Evolutionary conservation across 2,888 invertebrate species (phyloP).

Genomic region (Nomada hirtipes): DNA sequence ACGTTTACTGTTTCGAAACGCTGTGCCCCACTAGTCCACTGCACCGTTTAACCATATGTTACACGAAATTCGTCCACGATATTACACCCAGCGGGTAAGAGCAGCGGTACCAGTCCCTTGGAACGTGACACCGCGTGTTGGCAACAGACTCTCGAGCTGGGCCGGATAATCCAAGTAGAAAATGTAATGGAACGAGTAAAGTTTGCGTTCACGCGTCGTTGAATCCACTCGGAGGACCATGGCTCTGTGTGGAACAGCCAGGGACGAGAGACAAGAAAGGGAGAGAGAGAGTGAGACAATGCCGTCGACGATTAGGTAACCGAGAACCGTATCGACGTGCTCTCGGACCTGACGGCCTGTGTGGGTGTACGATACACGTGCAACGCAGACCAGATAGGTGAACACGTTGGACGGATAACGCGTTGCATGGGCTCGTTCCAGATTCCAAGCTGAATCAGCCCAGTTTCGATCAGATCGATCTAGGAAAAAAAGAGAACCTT

Average conservation of each 20-base stretch:
- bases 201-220: conserved; percentile 77
- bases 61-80: no score
- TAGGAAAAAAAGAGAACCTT: no score
- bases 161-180: conserved; percentile 67
- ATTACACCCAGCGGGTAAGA: not conserved
- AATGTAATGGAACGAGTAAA: conserved; percentile 73
- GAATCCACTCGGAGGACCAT: conserved; percentile 54
- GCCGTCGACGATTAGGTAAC: conserved; percentile 76
- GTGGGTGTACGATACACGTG: conserved; percentile 45
- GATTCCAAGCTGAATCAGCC: conserved; percentile 62
- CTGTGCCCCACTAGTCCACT: no score
- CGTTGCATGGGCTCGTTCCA: conserved; percentile 57
- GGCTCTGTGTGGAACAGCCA: conserved; percentile 1
- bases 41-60: no score
- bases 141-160: conserved; percentile 30
- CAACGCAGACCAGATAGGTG: conserved; percentile 35
- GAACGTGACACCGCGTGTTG: conserved; percentile 50
- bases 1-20: no score
- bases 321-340: conserved; percentile 62
- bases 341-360: conserved; percentile 17
- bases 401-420: conserved; percentile 51
- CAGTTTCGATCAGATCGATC: conserved; percentile 36
- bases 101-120: not conserved
- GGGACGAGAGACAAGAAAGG: conserved; percentile 36
- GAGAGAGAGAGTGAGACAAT: conserved; percentile 65